Percentiles rank a stretch among this genome's conserved stretches.
Evolutionary conservation across 2,113 vertebrate species (phyloP).

Genomic region (Vulpes lagopus): DNA sequence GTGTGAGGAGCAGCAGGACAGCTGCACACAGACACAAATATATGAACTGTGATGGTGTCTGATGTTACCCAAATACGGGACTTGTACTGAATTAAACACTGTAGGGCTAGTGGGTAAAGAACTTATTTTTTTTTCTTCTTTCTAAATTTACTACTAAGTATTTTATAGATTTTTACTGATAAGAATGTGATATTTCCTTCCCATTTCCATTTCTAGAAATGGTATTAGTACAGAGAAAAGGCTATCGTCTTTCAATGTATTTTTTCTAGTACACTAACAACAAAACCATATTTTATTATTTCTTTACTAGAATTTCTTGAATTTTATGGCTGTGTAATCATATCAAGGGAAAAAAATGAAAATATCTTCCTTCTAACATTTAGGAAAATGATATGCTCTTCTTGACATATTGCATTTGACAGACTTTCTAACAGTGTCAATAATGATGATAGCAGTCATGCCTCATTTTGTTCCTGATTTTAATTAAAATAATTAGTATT

Average conservation of each 20-base stretch:
- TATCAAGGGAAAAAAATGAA: not conserved
- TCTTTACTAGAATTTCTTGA: not conserved
- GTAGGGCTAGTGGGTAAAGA: not conserved
- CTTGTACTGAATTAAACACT: not conserved
- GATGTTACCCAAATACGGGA: not conserved
- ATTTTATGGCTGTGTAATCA: not conserved
- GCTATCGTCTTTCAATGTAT: not conserved
- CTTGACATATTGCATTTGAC: not conserved
- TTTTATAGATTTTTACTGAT: conserved; percentile 10
- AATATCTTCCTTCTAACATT: not conserved
- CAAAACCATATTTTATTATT: not conserved
- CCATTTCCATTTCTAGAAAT: not conserved
- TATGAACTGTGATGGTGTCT: not conserved
- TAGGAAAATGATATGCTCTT: not conserved
- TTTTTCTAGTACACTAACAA: not conserved
- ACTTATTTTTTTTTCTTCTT: not conserved
- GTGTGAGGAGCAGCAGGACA: no score
- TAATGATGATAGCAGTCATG: no score
- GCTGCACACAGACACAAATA: no score
- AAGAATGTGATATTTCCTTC: not conserved
- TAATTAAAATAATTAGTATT: not conserved
- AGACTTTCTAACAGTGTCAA: not conserved
- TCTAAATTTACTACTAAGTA: not conserved
- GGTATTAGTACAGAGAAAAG: not conserved
- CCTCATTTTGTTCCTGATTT: not conserved